Base-by-base conservation (phyloP, 2,888 invertebrate genomes). In the Zeuzera pyrina region DNA sequence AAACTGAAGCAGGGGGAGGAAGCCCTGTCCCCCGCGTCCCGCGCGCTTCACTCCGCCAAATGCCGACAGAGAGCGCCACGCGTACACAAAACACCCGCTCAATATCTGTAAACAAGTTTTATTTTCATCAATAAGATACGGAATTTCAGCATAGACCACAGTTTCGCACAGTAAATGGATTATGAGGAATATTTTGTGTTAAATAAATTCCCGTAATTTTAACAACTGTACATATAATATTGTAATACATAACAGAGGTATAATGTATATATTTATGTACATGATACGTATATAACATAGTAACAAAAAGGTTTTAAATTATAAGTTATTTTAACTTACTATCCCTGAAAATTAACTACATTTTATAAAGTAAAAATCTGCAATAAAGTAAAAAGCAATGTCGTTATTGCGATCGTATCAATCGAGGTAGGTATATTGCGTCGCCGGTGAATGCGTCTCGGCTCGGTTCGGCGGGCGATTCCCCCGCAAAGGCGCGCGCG, bases 81-180 rank as follows among this genome's bases (percentile, higher is more conserved):
- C 52, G 74, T 69, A 44, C 51, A 48, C 59, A n/a, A 63, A 66
- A 68, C 71, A 65, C 69, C 64, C 74, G 79, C 63, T 78, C 79
- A 68, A 81, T 83, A 81, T 77, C 79, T 81, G 79, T 79, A 79
- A 79, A 79, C 77, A 78, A 77, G 59, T 63, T 67, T 70, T 68
- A 69, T 72, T 76, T 74, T 74, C 69, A 73, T 63, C 56, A 47
- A 45, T 42, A 52, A 28, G 5, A 8, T 19, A 4, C 5, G 19
- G 8, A 8, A 19, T 19, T 19, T 19, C 19, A 19, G 5, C 19
- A 19, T 19, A 19, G 5, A 6, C 5, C 5, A 8, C 8, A 19
- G 5, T 8, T 19, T 19, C 8, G 8, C 5, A 19, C 19, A 19
- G 8, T 19, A 8, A 19, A 4, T 19, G 8, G 8, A 19, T 5